Evolutionary conservation across 2,113 vertebrate genomes (phyloP), one percentile per base, ranked within the genome.

Genomic region (Leucopternis melanops): DNA sequence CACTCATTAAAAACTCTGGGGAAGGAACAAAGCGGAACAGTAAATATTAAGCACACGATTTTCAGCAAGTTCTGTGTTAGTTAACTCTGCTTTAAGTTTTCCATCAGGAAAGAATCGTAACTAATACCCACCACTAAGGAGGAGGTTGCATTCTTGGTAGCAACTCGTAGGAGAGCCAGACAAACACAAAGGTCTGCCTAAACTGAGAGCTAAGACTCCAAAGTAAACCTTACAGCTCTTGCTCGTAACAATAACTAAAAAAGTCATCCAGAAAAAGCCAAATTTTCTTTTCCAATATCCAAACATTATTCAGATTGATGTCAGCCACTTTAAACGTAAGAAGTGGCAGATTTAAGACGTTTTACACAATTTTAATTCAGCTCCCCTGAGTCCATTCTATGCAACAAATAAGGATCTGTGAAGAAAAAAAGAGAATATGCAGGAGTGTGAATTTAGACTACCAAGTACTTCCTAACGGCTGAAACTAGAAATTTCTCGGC

Each of bases 1-100:
- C 15, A 77, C 77, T 87, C 65, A 31, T 93, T 92, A 88, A 90
- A 94, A 96, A 96, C 81, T 88, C 77, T 16, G 8, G 81, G 85
- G 34, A 90, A 90, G 62, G 93, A 96, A 93, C 77, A 92, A 97
- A 97, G 90, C 13, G 0, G 65, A 96, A 92, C 31, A 79, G 23
- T 82, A 97, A 92, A 93, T 92, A 96, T 75, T 88, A 95, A 94
- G 61, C 78, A 85, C 81, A 69, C 79, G 92, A 93, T 90, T 96
- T 96, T 90, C 74, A 94, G 82, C 77, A 95, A 95, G 75, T 74
- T 92, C 52, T 75, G 80, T 32, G 47, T 72, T 89, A 75, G 79
- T 86, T 94, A 93, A 83, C 36, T 83, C 61, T 32, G 63, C 27
- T 92, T 94, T 27, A 81, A 81, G 44, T 74, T 90, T 95, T 91